Evolutionary conservation across 2,113 vertebrate genomes (phyloP).

Genomic region (Acinonyx jubatus): DNA sequence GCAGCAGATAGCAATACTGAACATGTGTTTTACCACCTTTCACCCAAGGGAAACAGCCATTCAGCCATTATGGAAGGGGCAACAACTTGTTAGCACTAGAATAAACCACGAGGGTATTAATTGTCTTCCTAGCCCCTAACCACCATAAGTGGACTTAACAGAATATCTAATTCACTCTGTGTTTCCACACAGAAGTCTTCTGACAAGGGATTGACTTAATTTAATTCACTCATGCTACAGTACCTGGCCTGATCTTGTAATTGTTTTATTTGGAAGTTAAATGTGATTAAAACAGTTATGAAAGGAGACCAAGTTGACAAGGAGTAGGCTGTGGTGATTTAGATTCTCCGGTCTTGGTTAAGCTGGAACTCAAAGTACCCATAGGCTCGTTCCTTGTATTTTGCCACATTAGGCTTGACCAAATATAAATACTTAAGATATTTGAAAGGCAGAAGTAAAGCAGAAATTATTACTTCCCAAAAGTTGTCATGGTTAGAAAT

Average conservation of each 20-base stretch:
- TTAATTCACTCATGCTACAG: background rate
- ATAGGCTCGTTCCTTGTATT: background rate
- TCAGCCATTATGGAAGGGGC: background rate
- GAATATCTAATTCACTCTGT: background rate
- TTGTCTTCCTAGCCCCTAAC: background rate
- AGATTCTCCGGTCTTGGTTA: background rate
- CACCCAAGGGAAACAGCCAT: background rate
- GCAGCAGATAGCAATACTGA: background rate
- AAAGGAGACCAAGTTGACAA: background rate
- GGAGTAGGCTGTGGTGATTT: background rate
- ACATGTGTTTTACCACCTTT: background rate
- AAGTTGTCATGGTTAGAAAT: background rate
- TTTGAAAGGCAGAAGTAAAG: background rate
- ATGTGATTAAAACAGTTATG: background rate
- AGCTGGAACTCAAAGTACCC: background rate
- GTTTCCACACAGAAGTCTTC: background rate
- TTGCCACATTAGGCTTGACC: background rate
- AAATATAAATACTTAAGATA: background rate
- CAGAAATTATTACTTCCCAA: background rate
- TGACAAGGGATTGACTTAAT: background rate
- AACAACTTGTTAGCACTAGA: background rate
- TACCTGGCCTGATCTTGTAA: background rate
- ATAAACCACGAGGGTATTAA: background rate
- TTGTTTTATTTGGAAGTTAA: background rate
- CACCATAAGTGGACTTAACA: background rate